Base-by-base conservation (phyloP, 2,888 invertebrate genomes). In the Peribatodes rhomboidaria region DNA sequence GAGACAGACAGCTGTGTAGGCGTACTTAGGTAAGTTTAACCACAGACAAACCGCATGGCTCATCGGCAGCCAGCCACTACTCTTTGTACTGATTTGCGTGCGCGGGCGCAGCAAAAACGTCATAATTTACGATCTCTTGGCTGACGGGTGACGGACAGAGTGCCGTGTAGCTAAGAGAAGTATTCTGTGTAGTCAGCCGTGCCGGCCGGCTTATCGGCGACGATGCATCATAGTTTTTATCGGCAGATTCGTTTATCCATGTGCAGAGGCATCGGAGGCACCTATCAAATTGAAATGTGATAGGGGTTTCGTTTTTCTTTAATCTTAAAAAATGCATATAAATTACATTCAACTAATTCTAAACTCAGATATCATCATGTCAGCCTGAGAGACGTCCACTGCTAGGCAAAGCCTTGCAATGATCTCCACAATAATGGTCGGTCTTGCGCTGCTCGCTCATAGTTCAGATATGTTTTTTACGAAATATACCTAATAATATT, bases 71-170 rank as follows among this genome's bases (percentile, higher is more conserved):
- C 18, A 22, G 42, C 27, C 7, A 33, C 35, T 59, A 42, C 27
- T 67, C 35, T 35, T 62, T 74, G 79, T 27, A 49, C 70, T 75
- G 81, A 89, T 86, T 85, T 82, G 88, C 88, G 88, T 89, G 89
- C 85, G 85, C 85, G 67, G 68, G 70, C 69, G 70, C 72, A 61
- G 72, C 83, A 89, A 88, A 88, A 87, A 82, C 85, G 72, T 83
- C 78, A 81, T 86, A 82, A 87, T 87, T 85, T 84, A 87, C 84
- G 83, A 82, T 69, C 73, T 37, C 60, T 39, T 55, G 72, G 56
- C 67, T 82, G 88, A 87, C 82, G 83, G 80, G 67, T 86, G 88
- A 87, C 77, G 79, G 88, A 88, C 88, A 79, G 79, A 72, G 58
- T 74, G 73, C 74, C 71, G 79, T n/a, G 50, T 44, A 44, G 18